Evolutionary conservation across 2,797 vertebrate species (phyloP), one percentile per base, ranked within the genome.

Genomic region (Micrastur ruficollis): DNA sequence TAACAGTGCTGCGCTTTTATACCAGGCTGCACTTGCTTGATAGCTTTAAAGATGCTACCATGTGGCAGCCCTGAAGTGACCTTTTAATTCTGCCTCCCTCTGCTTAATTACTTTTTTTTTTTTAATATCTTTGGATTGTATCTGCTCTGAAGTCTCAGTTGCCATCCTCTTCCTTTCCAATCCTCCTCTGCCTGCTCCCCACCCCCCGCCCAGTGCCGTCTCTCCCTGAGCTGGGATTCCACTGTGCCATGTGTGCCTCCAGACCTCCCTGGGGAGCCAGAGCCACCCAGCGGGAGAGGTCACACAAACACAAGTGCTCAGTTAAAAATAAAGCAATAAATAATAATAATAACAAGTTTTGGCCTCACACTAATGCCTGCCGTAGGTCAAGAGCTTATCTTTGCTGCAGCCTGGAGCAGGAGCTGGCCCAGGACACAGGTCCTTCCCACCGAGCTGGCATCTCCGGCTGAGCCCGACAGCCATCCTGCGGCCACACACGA

Each of bases 71-170:
- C 89, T 12, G 2, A 93, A 62, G 25, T 89, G 93, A 95, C 95
- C 95, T 85, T 93, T 95, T 95, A 92, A 97, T 92, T 96, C 94
- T 76, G 47, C 46, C 61, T 96, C 86, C 34, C 29, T 89, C 83
- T 80, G 40, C 76, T 94, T 92, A 96, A 95, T 97, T 95, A 81
- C 81, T 86, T 91, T 76, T 56, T 17, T 68, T 65, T 38, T 62
- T 38, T 42, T 40, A 40, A 40, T 59, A 72, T 55, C 56, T 83
- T 22, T 76, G 71, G 71, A 61, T 65, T 89, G 68, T 83, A 38
- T 88, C 79, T 68, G 49, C 86, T 92, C 61, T 83, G 81, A 73
- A 88, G 68, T 46, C 67, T 71, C 89, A 22, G 47, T 74, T 89
- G 50, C 36, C 61, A 46, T 58, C n/a, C 56, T 85, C 32, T 76